phyloP scores from a whole-genome alignment of 2,888 invertebrate genomes.

The Ariolimax columbianus region DNA sequence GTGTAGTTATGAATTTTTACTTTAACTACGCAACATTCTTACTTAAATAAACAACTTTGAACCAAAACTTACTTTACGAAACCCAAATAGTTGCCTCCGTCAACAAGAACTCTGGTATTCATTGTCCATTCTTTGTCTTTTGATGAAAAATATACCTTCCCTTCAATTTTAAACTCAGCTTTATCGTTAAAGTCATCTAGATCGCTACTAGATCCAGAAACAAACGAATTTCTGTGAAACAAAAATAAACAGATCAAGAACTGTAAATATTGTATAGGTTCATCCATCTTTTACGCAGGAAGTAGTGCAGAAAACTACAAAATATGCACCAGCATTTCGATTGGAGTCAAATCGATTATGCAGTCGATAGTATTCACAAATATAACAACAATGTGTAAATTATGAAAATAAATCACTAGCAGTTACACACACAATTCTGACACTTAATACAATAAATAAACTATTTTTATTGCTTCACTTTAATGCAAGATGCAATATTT shows the following conservation, averaged over 20 bases:
- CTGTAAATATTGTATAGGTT: slow-evolving; percentile 53
- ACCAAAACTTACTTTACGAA: slow-evolving; percentile 85
- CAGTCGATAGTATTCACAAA: background rate
- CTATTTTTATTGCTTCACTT: no score
- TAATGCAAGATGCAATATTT: background rate
- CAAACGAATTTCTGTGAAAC: slow-evolving; percentile 52
- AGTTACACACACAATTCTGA: background rate
- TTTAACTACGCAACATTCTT: no score
- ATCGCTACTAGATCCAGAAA: slow-evolving; percentile 44
- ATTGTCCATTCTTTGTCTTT: slow-evolving; percentile 76
- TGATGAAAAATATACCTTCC: slow-evolving; percentile 74
- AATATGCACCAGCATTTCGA: background rate
- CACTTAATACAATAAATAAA: no score
- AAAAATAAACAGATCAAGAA: slow-evolving; percentile 54
- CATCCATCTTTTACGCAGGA: slow-evolving; percentile 56
- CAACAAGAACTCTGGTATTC: slow-evolving; percentile 83
- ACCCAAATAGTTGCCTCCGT: slow-evolving; percentile 92
- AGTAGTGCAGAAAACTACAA: background rate
- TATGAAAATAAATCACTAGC: background rate
- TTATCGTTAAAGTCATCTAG: slow-evolving; percentile 55
- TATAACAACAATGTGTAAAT: background rate
- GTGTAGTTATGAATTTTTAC: no score
- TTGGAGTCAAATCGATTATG: background rate
- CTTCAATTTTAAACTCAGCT: slow-evolving; percentile 71
- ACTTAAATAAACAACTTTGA: no score